A percentile compares a stretch with the other conserved stretches of the same genome.
Evolutionary conservation across 1,140 invertebrate genomes (phyloP).

Genomic region (Gryllus bimaculatus): DNA sequence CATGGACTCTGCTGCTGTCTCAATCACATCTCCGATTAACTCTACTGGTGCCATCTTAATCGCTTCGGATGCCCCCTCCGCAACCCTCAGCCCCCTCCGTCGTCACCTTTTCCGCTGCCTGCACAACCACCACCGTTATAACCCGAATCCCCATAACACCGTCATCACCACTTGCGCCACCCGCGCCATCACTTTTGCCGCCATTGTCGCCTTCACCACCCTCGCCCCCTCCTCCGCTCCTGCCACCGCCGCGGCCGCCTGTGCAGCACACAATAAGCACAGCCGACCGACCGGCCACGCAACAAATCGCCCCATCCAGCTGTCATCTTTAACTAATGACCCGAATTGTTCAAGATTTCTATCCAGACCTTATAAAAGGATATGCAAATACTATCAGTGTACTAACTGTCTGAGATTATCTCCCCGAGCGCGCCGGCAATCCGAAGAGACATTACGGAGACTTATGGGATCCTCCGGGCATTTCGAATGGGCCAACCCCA

Average conservation of each 20-base stretch:
- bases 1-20: no score
- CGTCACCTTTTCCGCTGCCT: no score
- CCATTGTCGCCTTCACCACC: no score
- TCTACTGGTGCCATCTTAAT: no score
- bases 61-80: no score
- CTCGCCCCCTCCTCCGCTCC: background rate
- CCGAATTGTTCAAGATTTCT: background rate
- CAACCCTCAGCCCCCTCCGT: no score
- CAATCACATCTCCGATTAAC: no score
- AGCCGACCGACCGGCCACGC: background rate
- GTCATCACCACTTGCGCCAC: no score
- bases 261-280: background rate
- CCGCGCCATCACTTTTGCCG: no score
- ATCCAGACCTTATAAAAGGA: background rate
- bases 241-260: no score
- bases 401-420: background rate
- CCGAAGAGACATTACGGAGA: background rate
- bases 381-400: background rate
- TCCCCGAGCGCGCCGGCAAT: background rate
- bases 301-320: slow-evolving; percentile 2
- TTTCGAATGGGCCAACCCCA: background rate
- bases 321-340: background rate
- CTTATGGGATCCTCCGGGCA: background rate
- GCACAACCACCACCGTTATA: no score
- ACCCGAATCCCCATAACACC: no score